Evolutionary conservation across 2,797 vertebrate genomes (phyloP).

Genomic region (Bothrops alternatus): DNA sequence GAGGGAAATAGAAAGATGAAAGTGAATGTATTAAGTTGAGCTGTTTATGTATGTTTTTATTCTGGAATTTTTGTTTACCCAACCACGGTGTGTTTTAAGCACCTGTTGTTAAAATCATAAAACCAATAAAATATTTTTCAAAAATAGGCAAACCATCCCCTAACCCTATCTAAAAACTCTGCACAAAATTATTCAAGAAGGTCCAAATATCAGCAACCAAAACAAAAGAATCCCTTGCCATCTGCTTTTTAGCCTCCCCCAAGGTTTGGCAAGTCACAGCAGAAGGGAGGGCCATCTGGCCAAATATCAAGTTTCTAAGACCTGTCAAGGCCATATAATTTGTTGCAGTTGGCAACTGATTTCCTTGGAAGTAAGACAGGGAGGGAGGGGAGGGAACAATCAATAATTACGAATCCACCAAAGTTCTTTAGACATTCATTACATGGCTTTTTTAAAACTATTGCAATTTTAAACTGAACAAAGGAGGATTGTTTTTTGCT

Average conservation of each 20-base stretch:
- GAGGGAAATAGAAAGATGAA: too few species aligned
- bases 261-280: neutral
- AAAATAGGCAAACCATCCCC: neutral
- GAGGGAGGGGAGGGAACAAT: neutral
- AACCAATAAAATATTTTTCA: too few species aligned
- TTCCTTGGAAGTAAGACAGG: conserved; percentile 13
- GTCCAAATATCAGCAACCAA: neutral
- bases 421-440: neutral
- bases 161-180: neutral
- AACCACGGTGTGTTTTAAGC: too few species aligned
- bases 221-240: neutral
- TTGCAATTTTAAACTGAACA: neutral
- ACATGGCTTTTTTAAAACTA: neutral
- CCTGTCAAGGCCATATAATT: conserved; percentile 4
- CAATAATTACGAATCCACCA: neutral
- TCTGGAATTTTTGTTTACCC: too few species aligned
- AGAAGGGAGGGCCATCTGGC: neutral
- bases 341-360: conserved; percentile 5
- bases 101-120: too few species aligned
- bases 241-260: neutral
- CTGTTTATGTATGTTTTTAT: too few species aligned
- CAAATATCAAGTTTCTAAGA: conserved; percentile 19
- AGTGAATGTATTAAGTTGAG: too few species aligned
- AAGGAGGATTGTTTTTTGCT: neutral
- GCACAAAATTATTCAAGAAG: neutral